Conservation (phyloP, 2,797 vertebrate genomes). For the Atherinosoma microstoma region DNA sequence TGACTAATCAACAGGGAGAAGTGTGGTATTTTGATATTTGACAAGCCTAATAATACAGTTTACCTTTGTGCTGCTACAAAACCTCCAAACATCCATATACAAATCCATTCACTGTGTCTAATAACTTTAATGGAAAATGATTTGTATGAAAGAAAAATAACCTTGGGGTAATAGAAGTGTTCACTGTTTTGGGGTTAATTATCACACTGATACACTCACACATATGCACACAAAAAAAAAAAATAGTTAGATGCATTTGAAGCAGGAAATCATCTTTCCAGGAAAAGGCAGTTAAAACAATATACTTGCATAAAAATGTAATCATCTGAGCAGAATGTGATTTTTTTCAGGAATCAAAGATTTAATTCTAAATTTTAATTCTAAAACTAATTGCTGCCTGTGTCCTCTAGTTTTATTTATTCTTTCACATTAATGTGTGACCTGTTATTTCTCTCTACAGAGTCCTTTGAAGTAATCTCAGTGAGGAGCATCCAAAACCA, state of each 20-base stretch:
- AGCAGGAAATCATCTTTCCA: slow-evolving; percentile 45
- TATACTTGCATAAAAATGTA: slow-evolving; percentile 52
- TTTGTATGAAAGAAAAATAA: not conserved
- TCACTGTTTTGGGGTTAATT: slow-evolving; percentile 29
- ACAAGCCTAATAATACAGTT: not conserved
- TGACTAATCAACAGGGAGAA: not conserved
- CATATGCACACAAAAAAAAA: not conserved
- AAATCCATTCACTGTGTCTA: slow-evolving; percentile 15
- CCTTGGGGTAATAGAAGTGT: not conserved
- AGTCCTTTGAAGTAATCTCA: slow-evolving; percentile 72
- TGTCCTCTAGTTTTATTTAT: slow-evolving; percentile 57
- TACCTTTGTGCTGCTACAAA: not conserved
- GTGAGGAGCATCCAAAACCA: slow-evolving; percentile 62
- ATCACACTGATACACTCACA: not conserved
- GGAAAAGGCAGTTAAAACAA: slow-evolving; percentile 17
- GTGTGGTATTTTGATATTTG: not conserved
- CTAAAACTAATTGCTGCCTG: slow-evolving; percentile 54
- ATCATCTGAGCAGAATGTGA: slow-evolving; percentile 35
- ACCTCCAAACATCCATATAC: not conserved
- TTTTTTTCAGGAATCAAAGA: slow-evolving; percentile 64
- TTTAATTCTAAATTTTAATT: slow-evolving; percentile 67
- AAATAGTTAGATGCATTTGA: slow-evolving; percentile 30
- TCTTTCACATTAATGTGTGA: slow-evolving; percentile 68
- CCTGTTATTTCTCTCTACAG: slow-evolving; percentile 74
- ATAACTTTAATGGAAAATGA: slow-evolving; percentile 24